A percentile compares a stretch with the other conserved stretches of the same genome.
Conservation (phyloP, 2,797 vertebrate genomes). For the Antrozous pallidus region DNA sequence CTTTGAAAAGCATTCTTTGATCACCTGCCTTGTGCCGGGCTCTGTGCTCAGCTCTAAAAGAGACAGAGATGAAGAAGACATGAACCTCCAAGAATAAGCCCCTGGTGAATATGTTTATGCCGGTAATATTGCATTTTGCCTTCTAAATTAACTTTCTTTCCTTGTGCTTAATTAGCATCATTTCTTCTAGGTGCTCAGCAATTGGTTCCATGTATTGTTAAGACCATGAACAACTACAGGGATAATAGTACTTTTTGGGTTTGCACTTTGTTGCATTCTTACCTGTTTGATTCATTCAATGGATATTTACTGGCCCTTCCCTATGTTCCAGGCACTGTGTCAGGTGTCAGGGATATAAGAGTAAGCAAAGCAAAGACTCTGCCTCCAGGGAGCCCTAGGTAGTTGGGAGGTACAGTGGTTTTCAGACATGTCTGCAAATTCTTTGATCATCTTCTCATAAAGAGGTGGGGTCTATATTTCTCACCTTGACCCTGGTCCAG, state of each 20-base stretch:
- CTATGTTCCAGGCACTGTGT: not conserved
- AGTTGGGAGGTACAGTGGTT: not conserved
- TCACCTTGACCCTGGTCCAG: not conserved
- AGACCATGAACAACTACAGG: not conserved
- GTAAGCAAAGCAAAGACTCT: not conserved
- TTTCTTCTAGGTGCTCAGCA: slow-evolving; percentile 20
- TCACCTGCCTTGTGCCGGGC: not conserved
- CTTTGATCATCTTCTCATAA: not conserved
- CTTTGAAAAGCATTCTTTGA: not conserved
- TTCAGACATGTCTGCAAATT: not conserved
- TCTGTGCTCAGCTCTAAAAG: not conserved
- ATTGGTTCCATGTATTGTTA: not conserved
- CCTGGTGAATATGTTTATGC: not conserved
- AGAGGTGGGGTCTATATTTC: not conserved
- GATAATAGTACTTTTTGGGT: not conserved
- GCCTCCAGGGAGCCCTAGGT: not conserved
- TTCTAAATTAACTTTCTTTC: slow-evolving; percentile 52
- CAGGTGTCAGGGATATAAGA: not conserved
- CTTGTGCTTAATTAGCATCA: not conserved
- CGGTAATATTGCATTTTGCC: slow-evolving; percentile 15
- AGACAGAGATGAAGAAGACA: not conserved
- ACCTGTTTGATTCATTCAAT: not conserved
- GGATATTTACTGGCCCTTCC: not conserved
- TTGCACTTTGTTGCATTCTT: not conserved
- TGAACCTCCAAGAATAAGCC: not conserved